Evolutionary conservation across 2,888 invertebrate species (phyloP).

Genomic region (Chromoteleia sp.): DNA sequence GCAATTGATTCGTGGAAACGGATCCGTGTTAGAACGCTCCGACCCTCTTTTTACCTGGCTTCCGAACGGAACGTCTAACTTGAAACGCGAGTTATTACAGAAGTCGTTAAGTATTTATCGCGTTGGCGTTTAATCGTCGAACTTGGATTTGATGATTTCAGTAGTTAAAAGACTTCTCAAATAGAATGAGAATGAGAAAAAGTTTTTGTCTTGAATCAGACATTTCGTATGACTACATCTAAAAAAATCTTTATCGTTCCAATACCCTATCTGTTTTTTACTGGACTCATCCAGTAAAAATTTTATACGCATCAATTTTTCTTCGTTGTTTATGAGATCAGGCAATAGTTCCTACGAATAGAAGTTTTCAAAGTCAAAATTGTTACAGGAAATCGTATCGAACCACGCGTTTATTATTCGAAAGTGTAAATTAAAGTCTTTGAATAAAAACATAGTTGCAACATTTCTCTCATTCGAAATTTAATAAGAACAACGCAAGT

Average conservation of each 20-base stretch:
- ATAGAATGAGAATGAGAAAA: not conserved
- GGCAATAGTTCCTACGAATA: not conserved
- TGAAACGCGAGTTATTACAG: slow-evolving; percentile 25
- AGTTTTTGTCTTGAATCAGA: not conserved
- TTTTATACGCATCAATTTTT: not conserved
- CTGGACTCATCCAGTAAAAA: not conserved
- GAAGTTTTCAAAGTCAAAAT: not conserved
- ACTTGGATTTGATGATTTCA: slow-evolving; percentile 6
- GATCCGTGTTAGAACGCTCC: slow-evolving; percentile 28
- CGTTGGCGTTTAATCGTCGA: slow-evolving; percentile 15
- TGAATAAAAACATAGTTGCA: not conserved
- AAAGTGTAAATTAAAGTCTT: slow-evolving; percentile 5
- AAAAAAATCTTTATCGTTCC: not conserved
- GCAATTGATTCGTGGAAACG: slow-evolving; percentile 58
- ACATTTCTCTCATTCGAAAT: too few relatives aligned
- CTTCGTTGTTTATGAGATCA: not conserved
- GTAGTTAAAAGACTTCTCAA: too few relatives aligned
- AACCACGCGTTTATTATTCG: not conserved
- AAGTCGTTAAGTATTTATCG: slow-evolving; percentile 48
- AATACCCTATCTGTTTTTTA: not conserved
- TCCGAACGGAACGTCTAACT: slow-evolving; percentile 8
- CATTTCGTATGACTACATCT: not conserved
- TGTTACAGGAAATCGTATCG: not conserved
- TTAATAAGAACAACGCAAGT: too few relatives aligned
- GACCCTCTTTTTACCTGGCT: slow-evolving; percentile 3